Evolutionary conservation across 1,140 invertebrate species (phyloP).

Genomic region (Ptiloglossa arizonensis): DNA sequence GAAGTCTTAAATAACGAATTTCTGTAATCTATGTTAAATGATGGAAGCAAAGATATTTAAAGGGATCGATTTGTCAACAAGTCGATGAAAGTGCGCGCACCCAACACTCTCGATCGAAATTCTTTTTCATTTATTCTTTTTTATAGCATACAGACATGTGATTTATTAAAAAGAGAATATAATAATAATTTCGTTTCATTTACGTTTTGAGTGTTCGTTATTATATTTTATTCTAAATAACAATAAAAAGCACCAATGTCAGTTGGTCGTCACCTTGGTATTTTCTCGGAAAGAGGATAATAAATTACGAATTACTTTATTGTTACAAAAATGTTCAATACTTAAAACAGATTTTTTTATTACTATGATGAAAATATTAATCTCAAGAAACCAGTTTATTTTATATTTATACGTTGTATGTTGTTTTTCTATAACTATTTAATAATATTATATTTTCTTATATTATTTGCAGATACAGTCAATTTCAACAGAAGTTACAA

Average conservation of each 20-base stretch:
- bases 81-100: conserved; percentile 65
- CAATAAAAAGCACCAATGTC: background rate
- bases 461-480: conserved; percentile 62
- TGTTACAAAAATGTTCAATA: background rate
- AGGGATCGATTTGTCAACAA: conserved; percentile 71
- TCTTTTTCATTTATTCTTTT: conserved; percentile 31
- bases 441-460: conserved; percentile 14
- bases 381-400: background rate
- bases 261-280: background rate
- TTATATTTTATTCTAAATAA: background rate
- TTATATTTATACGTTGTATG: background rate
- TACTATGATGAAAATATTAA: background rate
- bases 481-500: conserved; percentile 39
- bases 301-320: background rate
- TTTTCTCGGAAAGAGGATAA: background rate
- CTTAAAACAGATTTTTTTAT: background rate
- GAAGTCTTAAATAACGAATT: background rate
- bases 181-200: background rate
- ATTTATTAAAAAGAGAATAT: background rate
- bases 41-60: conserved; percentile 58
- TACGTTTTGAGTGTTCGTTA: background rate
- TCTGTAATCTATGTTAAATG: conserved; percentile 22
- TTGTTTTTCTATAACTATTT: background rate
- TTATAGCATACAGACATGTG: background rate
- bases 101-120: conserved; percentile 42